A percentile compares a stretch with the other conserved stretches of the same genome.
Conservation (phyloP, 2,797 vertebrate species). For the Neoniphon sammara region DNA sequence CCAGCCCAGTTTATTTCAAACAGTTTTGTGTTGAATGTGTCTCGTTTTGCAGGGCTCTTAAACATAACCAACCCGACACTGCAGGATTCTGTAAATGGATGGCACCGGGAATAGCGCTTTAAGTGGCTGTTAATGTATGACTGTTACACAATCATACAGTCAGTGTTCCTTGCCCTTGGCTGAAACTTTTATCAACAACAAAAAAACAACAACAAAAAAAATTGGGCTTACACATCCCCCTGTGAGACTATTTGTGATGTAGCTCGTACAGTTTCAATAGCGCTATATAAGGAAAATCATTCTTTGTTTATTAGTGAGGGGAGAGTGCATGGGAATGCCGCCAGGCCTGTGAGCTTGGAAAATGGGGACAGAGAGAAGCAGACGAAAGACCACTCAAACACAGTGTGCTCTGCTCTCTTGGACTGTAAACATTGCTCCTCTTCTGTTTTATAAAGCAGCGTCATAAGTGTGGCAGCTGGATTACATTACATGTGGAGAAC, state of each 20-base stretch:
- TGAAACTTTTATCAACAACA: conserved; percentile 57
- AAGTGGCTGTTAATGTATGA: conserved; percentile 74
- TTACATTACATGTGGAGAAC: conserved; percentile 70
- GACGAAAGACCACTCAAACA: conserved; percentile 63
- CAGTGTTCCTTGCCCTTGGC: conserved; percentile 66
- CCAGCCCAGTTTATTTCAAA: background rate
- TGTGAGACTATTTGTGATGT: conserved; percentile 50
- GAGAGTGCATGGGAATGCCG: conserved; percentile 73
- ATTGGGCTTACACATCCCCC: conserved; percentile 35
- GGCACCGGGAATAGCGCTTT: conserved; percentile 67
- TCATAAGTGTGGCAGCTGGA: conserved; percentile 68
- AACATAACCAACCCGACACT: conserved; percentile 43
- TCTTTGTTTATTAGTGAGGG: conserved; percentile 82
- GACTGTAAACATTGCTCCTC: conserved; percentile 65
- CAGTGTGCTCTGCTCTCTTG: conserved; percentile 55
- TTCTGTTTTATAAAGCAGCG: conserved; percentile 30
- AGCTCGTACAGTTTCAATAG: conserved; percentile 66
- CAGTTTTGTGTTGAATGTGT: conserved; percentile 17
- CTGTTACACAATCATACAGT: conserved; percentile 66
- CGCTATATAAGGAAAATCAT: conserved; percentile 83
- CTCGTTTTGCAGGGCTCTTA: conserved; percentile 24
- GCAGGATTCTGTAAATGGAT: conserved; percentile 57
- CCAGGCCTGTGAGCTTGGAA: conserved; percentile 70
- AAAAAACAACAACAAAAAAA: conserved; percentile 36
- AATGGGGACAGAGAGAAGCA: conserved; percentile 68